Conservation (phyloP, 2,113 vertebrate genomes). For the Calyptommatus sinebrachiatus region DNA sequence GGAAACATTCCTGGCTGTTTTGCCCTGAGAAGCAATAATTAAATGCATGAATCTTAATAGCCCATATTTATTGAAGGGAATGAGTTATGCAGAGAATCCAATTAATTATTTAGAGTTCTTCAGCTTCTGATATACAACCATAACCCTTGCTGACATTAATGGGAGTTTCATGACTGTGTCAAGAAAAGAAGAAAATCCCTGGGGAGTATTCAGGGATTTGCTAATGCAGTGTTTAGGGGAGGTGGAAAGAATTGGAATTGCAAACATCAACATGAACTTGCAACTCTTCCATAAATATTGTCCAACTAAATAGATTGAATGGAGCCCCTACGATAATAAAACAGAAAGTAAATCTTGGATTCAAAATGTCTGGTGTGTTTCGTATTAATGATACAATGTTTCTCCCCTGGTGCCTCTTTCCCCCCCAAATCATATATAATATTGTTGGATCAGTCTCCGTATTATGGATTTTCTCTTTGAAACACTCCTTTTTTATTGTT, state of each 20-base stretch:
- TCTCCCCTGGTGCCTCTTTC: too few species aligned
- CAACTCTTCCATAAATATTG: conserved; percentile 40
- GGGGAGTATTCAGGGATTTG: conserved; percentile 50
- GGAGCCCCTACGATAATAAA: background rate
- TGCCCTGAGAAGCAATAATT: conserved; percentile 37
- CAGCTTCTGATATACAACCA: conserved; percentile 32
- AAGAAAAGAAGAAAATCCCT: conserved; percentile 41
- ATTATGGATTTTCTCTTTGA: too few species aligned
- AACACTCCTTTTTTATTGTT: too few species aligned
- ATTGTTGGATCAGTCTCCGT: too few species aligned
- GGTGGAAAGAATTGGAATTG: conserved; percentile 6
- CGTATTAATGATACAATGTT: background rate
- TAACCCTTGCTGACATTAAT: conserved; percentile 60
- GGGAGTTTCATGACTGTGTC: conserved; percentile 51
- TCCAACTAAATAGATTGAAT: background rate
- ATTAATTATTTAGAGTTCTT: conserved; percentile 61
- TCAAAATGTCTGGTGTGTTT: background rate
- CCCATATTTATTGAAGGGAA: conserved; percentile 32
- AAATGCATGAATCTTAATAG: background rate
- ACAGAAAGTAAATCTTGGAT: background rate
- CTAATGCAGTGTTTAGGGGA: conserved; percentile 5
- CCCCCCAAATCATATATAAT: too few species aligned
- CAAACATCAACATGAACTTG: conserved; percentile 29
- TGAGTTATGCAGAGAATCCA: conserved; percentile 5
- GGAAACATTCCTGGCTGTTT: conserved; percentile 1